Evolutionary conservation across 1,140 invertebrate genomes (phyloP).

Genomic region (Uloborus diversus): DNA sequence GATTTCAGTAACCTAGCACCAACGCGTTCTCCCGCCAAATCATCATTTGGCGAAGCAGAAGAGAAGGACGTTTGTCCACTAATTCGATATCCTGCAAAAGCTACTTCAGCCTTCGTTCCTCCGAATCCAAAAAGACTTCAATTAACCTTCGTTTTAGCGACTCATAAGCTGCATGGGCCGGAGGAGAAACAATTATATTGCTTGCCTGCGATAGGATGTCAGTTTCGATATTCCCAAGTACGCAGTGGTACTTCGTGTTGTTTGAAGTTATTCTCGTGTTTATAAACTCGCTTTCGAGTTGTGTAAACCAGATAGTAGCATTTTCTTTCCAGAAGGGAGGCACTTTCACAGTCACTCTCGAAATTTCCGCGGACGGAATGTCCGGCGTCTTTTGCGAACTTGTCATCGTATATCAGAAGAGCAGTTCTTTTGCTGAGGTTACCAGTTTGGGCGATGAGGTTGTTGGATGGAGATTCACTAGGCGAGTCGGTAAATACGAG

Average conservation of each 20-base stretch:
- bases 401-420: too few species aligned
- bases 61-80: constrained; percentile 16
- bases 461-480: too few species aligned
- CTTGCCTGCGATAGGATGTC: neutral
- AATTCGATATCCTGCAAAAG: neutral
- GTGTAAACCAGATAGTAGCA: constrained; percentile 61
- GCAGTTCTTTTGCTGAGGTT: too few species aligned
- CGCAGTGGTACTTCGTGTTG: constrained; percentile 55
- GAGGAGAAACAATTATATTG: neutral
- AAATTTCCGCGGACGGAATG: too few species aligned
- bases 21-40: neutral
- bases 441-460: too few species aligned
- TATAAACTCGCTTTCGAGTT: constrained; percentile 61
- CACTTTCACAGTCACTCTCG: constrained; percentile 48
- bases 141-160: neutral
- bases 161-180: neutral
- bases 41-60: neutral
- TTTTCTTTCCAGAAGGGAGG: constrained; percentile 60
- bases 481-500: too few species aligned
- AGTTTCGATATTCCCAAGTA: constrained; percentile 10
- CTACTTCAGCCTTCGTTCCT: neutral
- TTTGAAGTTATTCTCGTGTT: constrained; percentile 44
- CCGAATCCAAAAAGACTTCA: neutral
- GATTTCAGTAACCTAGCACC: too few species aligned
- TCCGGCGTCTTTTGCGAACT: too few species aligned